Conservation (phyloP, 2,888 invertebrate genomes). For the Drepanosiphum platanoidis region DNA sequence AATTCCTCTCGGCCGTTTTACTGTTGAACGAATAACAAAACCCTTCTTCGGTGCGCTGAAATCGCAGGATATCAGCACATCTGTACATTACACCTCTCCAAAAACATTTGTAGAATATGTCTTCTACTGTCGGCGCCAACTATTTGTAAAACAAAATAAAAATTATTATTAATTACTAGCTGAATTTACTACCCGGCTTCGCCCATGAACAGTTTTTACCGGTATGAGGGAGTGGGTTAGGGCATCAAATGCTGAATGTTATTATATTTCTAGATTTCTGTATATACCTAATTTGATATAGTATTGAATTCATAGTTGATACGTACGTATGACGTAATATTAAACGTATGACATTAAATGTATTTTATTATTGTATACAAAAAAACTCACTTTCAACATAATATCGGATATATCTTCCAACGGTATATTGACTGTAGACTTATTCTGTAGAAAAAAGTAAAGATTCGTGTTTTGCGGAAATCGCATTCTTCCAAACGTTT, state of each 20-base stretch:
- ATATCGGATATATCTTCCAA: constrained; percentile 57
- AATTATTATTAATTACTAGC: too few species aligned
- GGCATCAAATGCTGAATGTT: too few species aligned
- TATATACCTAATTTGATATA: too few species aligned
- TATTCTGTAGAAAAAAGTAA: constrained; percentile 37
- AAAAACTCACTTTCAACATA: constrained; percentile 62
- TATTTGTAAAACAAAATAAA: constrained; percentile 14
- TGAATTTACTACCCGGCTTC: too few species aligned
- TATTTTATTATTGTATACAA: too few species aligned
- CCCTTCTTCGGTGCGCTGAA: constrained; percentile 63
- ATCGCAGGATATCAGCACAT: constrained; percentile 61
- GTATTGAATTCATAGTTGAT: too few species aligned
- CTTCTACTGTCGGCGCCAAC: constrained; percentile 62
- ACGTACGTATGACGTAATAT: too few species aligned
- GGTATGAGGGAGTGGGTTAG: too few species aligned
- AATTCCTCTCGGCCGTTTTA: constrained; percentile 61
- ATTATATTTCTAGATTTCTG: too few species aligned
- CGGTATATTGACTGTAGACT: constrained; percentile 13
- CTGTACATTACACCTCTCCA: constrained; percentile 62
- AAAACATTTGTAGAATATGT: constrained; percentile 62
- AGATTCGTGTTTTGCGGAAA: constrained; percentile 63
- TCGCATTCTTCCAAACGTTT: constrained; percentile 52
- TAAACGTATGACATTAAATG: too few species aligned
- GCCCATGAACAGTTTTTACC: too few species aligned
- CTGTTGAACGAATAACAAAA: constrained; percentile 64